These are phyloP conservation scores for Falco rusticolus DNA, from an alignment of 2,797 vertebrate genomes.

Conservation along the genomic window DNA sequence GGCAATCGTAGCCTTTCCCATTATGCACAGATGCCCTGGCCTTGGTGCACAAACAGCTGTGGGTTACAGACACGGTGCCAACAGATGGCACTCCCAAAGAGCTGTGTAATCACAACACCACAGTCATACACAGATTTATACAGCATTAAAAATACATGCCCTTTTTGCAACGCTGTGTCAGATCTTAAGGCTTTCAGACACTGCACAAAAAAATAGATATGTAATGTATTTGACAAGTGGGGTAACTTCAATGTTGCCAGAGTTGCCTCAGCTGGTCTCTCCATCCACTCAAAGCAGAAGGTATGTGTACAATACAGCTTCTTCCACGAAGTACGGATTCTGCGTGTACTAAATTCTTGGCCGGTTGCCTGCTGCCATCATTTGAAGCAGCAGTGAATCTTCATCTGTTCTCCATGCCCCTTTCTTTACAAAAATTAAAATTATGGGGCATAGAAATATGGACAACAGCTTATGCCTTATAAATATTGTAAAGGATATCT, in stretches of 20 bases:
- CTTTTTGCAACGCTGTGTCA: neutral
- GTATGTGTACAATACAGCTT: neutral
- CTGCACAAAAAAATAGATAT: too few species aligned
- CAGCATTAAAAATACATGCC: neutral
- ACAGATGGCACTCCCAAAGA: neutral
- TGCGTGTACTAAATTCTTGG: neutral
- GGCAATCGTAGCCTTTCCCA: rapidly evolving
- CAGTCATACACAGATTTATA: neutral
- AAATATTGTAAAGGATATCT: neutral
- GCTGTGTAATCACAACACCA: rapidly evolving
- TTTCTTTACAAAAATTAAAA: neutral
- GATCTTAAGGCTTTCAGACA: neutral
- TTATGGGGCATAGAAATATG: neutral
- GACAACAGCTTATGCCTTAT: neutral
- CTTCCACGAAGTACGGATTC: neutral
- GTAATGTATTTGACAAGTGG: neutral
- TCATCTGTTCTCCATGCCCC: neutral
- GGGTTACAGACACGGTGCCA: neutral
- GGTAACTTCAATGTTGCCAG: neutral
- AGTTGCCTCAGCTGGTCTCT: neutral
- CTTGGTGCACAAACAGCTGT: rapidly evolving
- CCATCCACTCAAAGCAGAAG: neutral
- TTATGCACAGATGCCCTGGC: neutral
- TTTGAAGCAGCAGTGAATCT: neutral
- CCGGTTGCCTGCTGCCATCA: neutral